Base-by-base conservation (phyloP, 2,113 vertebrate genomes). In the Stercorarius parasiticus region DNA sequence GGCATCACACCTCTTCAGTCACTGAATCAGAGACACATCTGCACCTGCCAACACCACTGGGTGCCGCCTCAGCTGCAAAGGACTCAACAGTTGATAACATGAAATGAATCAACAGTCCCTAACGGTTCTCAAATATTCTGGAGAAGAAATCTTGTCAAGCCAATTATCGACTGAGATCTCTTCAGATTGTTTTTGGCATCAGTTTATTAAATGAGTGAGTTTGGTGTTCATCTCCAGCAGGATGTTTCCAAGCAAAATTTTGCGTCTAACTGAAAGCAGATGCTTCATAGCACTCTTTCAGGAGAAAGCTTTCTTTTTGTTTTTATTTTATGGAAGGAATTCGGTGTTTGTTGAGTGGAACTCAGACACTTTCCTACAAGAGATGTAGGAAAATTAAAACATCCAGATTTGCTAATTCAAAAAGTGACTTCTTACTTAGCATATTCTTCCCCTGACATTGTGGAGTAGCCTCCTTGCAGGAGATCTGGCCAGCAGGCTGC, bases 201-300 rank as follows among this genome's bases (percentile, higher is more conserved):
- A 4, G 61, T 93, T 88, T 79, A 61, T 55, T 76, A 65, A 89
- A 82, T 23, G 18, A 81, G 42, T 47, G 67, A 88, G 36, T 53
- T 93, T 65, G 59, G 59, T 94, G 66, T 87, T 91, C 70, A 55
- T 72, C 59, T 89, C 81, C 62, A 93, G 85, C 34, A 89, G 43
- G 62, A 86, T 66, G 70, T 92, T 97, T 92, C 74, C 73, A 96
- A 93, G 87, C 30, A 91, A 61, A 94, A 84, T 74, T 43, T 45
- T 81, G 40, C 21, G 40, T 73, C 80, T 70, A 84, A 93, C 79
- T 62, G 67, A 93, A 97, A 94, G 77, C 91, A 96, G 88, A 96
- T 95, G 93, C 78, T 94, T 79, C 52, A 70, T 13, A 84, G 26
- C 42, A 36, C 18, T 72, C 43, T 50, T 95, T 43, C 86, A 94